Evolutionary conservation across 2,888 invertebrate species (phyloP).

Genomic region (Patella depressa): DNA sequence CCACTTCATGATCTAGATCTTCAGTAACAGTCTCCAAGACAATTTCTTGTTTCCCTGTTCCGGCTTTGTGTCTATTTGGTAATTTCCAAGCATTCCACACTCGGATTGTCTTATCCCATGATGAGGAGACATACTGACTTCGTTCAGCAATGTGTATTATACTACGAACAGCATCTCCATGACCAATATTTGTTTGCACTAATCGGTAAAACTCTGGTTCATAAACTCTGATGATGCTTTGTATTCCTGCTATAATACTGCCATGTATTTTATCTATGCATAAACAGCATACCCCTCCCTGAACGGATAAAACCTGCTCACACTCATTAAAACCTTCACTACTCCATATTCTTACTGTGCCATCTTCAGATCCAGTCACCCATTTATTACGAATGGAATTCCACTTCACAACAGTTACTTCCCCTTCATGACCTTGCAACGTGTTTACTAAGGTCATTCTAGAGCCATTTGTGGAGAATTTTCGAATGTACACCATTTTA

Average conservation of each 20-base stretch:
- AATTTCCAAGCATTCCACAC: constrained; percentile 70
- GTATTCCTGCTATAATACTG: constrained; percentile 67
- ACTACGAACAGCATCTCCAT: constrained; percentile 65
- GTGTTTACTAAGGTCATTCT: constrained; percentile 69
- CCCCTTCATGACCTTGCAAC: constrained; percentile 68
- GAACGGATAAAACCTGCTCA: constrained; percentile 64
- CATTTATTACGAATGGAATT: constrained; percentile 62
- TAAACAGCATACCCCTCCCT: constrained; percentile 61
- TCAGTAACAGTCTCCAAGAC: neutral
- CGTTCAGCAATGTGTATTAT: constrained; percentile 69
- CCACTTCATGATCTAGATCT: neutral
- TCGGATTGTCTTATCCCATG: constrained; percentile 69
- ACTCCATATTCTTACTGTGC: constrained; percentile 70
- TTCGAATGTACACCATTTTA: constrained; percentile 70
- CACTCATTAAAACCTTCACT: constrained; percentile 66
- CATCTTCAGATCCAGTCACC: constrained; percentile 71
- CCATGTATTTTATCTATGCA: constrained; percentile 67
- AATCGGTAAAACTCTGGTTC: constrained; percentile 66
- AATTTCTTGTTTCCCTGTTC: neutral
- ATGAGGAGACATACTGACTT: constrained; percentile 69
- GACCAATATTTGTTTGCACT: constrained; percentile 69
- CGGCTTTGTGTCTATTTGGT: constrained; percentile 35
- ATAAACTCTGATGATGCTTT: constrained; percentile 66
- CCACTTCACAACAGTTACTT: constrained; percentile 68
- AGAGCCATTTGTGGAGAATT: constrained; percentile 63